Conservation (phyloP, 2,113 vertebrate genomes). For the Periophthalmodon schlosseri region DNA sequence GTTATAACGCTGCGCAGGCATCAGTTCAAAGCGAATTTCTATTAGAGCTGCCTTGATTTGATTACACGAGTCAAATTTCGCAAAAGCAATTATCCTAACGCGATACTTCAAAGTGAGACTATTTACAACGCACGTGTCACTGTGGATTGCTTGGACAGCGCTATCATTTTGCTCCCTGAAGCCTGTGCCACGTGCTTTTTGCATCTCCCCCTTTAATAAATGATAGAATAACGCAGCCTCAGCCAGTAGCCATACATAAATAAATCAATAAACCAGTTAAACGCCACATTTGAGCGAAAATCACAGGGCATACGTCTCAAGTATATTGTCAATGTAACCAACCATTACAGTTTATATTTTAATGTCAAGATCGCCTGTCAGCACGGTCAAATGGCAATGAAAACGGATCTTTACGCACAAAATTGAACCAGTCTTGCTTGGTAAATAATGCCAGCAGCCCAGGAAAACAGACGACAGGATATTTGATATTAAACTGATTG, state of each 20-base stretch:
- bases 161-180: neutral
- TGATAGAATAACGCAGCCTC: constrained; percentile 1
- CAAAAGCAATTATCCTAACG: neutral
- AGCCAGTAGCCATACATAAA: neutral
- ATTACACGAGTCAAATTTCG: neutral
- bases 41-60: neutral
- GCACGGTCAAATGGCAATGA: neutral
- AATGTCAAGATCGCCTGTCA: neutral
- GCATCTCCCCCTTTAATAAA: neutral
- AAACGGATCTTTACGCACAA: neutral
- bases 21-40: neutral
- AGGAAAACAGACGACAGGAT: neutral
- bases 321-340: neutral
- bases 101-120: constrained; percentile 14
- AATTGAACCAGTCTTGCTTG: neutral
- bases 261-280: constrained; percentile 7
- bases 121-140: constrained; percentile 19
- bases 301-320: neutral
- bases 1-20: constrained; percentile 13
- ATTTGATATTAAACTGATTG: neutral
- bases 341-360: constrained; percentile 6
- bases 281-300: neutral
- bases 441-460: neutral
- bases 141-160: constrained; percentile 10
- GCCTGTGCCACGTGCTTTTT: constrained; percentile 10